Evolutionary conservation across 2,113 vertebrate genomes (phyloP), one percentile per base, ranked within the genome.

Genomic region (Vimba vimba): DNA sequence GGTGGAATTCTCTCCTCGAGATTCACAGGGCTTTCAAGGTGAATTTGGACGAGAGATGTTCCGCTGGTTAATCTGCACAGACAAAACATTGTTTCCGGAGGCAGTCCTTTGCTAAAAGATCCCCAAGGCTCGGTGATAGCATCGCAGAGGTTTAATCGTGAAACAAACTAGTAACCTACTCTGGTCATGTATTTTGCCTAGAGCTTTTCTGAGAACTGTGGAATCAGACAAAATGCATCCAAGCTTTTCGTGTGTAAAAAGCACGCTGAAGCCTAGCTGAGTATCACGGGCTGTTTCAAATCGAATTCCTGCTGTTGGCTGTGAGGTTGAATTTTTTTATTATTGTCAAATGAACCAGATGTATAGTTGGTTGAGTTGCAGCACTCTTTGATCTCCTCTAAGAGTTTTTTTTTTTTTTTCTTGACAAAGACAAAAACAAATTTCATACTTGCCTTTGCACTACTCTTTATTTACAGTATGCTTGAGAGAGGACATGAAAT

Each of bases 101-200:
- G 88, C 88, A 33, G 23, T 87, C 52, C 79, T 59, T 77, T 39
- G 66, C 83, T 87, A 79, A 83, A 77, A 47, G 30, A 89, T 78
- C 78, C 79, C 79, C 84, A 68, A 55, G 83, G 83, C 86, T 83
- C n/a, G 8, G 57, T 30, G 75, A 87, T 83, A 71, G 84, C 66
- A 59, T 83, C 25, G 73, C 79, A 64, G 74, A 85, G 86, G 79
- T 89, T 89, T 89, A 85, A 85, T 89, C 86, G 75, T 64, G 83
- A 89, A 59, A 83, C 76, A 85, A 73, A 76, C 66, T 50, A 69
- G 86, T 75, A 87, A 79, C 50, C 79, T 85, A 79, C 86, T 79
- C 79, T 85, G 86, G 86, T 89, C 83, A 85, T 89, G 88, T 89
- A 79, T 87, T 89, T 85, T 85, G 83, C 83, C 86, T 83, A 17